phyloP scores from a whole-genome alignment of 1,140 invertebrate genomes.

The Papilio aristodemus region DNA sequence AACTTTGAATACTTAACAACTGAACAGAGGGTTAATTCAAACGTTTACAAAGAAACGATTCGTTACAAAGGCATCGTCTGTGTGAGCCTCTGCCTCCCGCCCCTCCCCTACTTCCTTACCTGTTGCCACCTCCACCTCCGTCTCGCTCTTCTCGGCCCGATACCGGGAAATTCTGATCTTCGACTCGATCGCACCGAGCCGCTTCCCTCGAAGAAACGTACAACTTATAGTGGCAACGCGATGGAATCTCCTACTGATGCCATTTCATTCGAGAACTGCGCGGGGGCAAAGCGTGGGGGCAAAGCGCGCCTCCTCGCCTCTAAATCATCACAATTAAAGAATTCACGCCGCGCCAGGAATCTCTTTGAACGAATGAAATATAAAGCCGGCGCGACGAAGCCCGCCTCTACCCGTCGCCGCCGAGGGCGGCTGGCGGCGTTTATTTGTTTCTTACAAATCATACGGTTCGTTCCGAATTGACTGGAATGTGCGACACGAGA shows the following conservation, averaged over 20 bases:
- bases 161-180: no score
- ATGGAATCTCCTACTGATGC: background rate
- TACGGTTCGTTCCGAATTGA: no score
- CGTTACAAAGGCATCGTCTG: constrained; percentile 18
- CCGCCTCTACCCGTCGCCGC: no score
- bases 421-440: no score
- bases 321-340: constrained; percentile 71
- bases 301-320: constrained; percentile 34
- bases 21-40: background rate
- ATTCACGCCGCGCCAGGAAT: constrained; percentile 55
- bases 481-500: no score
- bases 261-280: no score
- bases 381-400: constrained; percentile 38
- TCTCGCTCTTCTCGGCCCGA: no score
- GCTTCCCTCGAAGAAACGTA: no score
- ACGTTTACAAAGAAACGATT: constrained; percentile 15
- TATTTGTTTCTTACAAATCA: no score
- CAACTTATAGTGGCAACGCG: background rate
- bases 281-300: background rate
- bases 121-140: no score
- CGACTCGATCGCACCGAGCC: no score
- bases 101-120: no score
- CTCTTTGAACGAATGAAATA: constrained; percentile 49
- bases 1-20: background rate
- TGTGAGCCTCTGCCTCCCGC: background rate